phyloP scores from a whole-genome alignment of 2,888 invertebrate genomes.

The Malthinus flaveolus region DNA sequence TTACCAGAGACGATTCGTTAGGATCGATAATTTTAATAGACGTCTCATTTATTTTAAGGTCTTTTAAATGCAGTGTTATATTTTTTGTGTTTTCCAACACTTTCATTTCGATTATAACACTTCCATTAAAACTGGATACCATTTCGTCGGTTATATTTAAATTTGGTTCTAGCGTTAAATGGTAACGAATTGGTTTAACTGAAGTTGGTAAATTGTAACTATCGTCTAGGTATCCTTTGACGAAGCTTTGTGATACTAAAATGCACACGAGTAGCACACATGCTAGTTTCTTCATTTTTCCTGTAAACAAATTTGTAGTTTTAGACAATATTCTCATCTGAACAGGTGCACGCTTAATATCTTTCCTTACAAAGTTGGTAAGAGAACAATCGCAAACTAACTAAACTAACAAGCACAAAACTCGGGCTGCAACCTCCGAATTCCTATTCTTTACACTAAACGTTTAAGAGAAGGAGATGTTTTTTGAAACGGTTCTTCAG shows the following conservation, averaged over 20 bases:
- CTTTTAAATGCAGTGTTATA: slow-evolving; percentile 23
- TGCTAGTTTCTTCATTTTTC: no score
- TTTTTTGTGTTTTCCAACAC: slow-evolving; percentile 5
- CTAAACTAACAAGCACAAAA: no score
- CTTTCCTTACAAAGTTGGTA: no score
- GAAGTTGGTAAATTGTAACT: slow-evolving; percentile 22
- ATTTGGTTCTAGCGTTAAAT: slow-evolving; percentile 19
- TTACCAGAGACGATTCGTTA: neutral
- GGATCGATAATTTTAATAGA: neutral
- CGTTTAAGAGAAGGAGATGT: no score
- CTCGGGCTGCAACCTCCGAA: no score
- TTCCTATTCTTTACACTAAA: no score
- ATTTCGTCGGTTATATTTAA: neutral
- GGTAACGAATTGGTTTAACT: slow-evolving; percentile 13
- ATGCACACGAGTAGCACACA: no score
- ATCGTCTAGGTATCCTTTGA: neutral
- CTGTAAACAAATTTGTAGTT: no score
- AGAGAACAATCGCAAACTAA: no score
- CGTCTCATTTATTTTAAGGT: neutral
- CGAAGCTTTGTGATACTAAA: neutral
- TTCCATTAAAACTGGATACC: slow-evolving; percentile 19
- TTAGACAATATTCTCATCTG: no score
- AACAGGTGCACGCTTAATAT: no score
- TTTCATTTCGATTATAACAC: slow-evolving; percentile 11
- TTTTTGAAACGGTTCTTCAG: no score